phyloP scores from a whole-genome alignment of 2,113 vertebrate genomes.

The Pipra filicauda region DNA sequence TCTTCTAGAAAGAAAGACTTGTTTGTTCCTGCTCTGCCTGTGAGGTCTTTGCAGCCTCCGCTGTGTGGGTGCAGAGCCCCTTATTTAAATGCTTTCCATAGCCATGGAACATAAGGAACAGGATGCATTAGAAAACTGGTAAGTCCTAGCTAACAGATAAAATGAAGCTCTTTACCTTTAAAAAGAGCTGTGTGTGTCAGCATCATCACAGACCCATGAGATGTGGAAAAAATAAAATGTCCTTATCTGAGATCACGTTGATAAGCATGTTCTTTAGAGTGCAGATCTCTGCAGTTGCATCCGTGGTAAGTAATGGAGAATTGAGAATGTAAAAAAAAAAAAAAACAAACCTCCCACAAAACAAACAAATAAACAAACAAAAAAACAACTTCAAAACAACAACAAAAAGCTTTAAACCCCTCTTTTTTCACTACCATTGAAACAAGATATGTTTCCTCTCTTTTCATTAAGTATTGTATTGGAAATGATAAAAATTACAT shows the following conservation, averaged over 20 bases:
- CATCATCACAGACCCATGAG: background rate
- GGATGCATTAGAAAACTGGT: slow-evolving; percentile 32
- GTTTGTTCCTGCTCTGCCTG: slow-evolving; percentile 74
- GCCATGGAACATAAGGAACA: slow-evolving; percentile 47
- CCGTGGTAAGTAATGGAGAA: background rate
- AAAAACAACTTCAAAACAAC: background rate
- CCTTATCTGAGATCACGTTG: background rate
- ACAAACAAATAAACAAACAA: background rate
- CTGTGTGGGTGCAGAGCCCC: slow-evolving; percentile 57
- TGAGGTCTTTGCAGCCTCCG: slow-evolving; percentile 69
- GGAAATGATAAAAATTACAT: background rate
- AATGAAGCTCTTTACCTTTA: background rate
- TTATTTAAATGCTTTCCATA: slow-evolving; percentile 59
- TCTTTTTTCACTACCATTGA: background rate
- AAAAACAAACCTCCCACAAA: background rate
- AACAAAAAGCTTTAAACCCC: background rate
- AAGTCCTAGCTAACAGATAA: slow-evolving; percentile 5
- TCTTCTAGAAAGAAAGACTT: slow-evolving; percentile 72
- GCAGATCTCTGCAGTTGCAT: background rate
- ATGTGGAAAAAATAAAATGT: background rate
- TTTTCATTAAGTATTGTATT: background rate
- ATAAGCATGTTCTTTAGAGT: background rate
- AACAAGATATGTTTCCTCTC: background rate
- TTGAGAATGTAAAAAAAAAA: background rate
- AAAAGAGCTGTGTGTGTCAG: background rate